These are phyloP conservation scores for Melieria crassipennis DNA, from an alignment of 2,888 invertebrate species.

Conservation along the genomic window DNA sequence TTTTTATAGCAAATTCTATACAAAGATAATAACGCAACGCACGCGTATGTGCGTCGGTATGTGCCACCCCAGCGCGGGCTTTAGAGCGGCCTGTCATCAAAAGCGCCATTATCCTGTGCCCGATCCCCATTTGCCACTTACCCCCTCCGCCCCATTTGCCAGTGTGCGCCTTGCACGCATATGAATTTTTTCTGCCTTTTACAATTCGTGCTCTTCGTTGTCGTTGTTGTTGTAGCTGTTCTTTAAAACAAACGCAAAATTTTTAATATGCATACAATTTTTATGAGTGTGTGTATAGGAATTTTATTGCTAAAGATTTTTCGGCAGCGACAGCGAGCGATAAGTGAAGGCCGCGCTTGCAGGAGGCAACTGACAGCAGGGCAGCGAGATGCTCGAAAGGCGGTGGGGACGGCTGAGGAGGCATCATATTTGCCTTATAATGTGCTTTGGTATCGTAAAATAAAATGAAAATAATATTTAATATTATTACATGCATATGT, in stretches of 20 bases:
- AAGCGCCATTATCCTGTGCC: slow-evolving; percentile 38
- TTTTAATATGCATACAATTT: slow-evolving; percentile 66
- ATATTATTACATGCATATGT: slow-evolving; percentile 49
- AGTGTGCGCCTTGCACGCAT: background rate
- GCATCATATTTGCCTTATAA: slow-evolving; percentile 45
- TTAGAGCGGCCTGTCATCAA: slow-evolving; percentile 20
- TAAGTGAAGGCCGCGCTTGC: slow-evolving; percentile 23
- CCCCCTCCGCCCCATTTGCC: no score
- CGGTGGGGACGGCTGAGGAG: slow-evolving; percentile 33
- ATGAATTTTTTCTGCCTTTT: slow-evolving; percentile 11
- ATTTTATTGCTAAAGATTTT: slow-evolving; percentile 64
- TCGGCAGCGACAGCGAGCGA: slow-evolving; percentile 32
- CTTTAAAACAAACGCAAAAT: slow-evolving; percentile 60
- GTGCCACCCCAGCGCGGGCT: background rate
- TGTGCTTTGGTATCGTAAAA: slow-evolving; percentile 58
- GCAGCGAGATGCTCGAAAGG: background rate
- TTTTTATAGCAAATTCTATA: slow-evolving; percentile 61
- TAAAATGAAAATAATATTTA: slow-evolving; percentile 55
- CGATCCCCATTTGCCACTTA: slow-evolving; percentile 1
- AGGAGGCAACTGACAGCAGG: slow-evolving; percentile 13
- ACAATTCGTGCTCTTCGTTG: slow-evolving; percentile 31
- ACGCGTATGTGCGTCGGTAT: slow-evolving; percentile 16
- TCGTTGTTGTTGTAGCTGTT: slow-evolving; percentile 39
- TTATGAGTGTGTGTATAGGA: slow-evolving; percentile 64
- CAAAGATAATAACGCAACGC: slow-evolving; percentile 50